Evolutionary conservation across 2,888 invertebrate species (phyloP).

Genomic region (Acanthosepion pharaonis): DNA sequence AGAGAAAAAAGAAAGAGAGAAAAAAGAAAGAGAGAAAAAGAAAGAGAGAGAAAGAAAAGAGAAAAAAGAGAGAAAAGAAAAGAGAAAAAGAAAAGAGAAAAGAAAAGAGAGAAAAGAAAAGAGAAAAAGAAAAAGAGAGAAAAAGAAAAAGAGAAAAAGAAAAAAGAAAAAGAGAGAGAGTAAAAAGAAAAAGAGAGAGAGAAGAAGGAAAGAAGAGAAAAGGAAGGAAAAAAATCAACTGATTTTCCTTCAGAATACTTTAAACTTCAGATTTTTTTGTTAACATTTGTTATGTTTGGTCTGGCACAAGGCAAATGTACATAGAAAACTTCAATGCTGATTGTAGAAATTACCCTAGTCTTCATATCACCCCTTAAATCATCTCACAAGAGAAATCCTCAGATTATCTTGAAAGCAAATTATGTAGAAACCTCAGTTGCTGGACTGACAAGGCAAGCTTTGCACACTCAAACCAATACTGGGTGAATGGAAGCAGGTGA

Average conservation of each 20-base stretch:
- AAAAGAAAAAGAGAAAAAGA: background rate
- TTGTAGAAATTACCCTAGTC: background rate
- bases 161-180: background rate
- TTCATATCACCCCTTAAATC: background rate
- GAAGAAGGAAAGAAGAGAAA: background rate
- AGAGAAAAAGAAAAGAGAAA: constrained; percentile 11
- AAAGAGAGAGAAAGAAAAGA: background rate
- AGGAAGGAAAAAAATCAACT: background rate
- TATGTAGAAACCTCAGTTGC: background rate
- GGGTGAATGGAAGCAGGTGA: too few relatives aligned
- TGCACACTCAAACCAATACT: too few relatives aligned
- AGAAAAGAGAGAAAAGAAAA: background rate
- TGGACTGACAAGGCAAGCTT: too few relatives aligned
- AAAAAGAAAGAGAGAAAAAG: background rate
- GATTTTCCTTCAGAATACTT: too few relatives aligned
- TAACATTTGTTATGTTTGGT: background rate
- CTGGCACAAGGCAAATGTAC: background rate
- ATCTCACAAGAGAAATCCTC: too few relatives aligned
- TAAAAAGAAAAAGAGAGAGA: background rate
- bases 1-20: background rate
- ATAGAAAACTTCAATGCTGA: background rate
- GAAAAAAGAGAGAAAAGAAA: background rate
- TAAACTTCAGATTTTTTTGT: too few relatives aligned
- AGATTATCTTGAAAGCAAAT: background rate
- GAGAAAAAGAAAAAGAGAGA: background rate